Conservation (phyloP, 2,888 invertebrate species). For the Alloplasta piceator region DNA sequence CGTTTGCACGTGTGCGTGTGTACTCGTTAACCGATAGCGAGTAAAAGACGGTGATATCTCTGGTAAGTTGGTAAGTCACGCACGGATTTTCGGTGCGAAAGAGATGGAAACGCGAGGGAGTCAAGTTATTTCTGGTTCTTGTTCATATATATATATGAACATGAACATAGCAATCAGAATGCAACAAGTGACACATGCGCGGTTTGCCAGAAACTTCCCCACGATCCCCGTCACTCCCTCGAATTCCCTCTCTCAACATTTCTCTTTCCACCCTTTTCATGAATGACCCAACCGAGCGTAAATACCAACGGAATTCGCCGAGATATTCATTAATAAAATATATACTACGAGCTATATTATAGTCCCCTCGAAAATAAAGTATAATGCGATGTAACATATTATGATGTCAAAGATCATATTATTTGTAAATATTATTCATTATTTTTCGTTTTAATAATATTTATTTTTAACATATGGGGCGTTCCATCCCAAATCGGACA, state of each 20-base stretch:
- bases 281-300: conserved; percentile 44
- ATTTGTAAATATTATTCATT: too few species aligned
- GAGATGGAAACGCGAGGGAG: conserved; percentile 58
- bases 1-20: conserved; percentile 56
- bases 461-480: too few species aligned
- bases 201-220: conserved; percentile 36
- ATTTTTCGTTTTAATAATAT: too few species aligned
- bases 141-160: background rate
- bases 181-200: conserved; percentile 79
- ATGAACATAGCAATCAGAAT: conserved; percentile 76
- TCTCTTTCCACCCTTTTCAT: conserved; percentile 26
- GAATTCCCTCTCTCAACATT: background rate
- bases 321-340: conserved; percentile 45
- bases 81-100: conserved; percentile 47
- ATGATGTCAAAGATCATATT: too few species aligned
- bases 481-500: too few species aligned
- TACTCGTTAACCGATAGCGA: conserved; percentile 57
- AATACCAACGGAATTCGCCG: conserved; percentile 41
- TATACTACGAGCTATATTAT: background rate
- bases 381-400: too few species aligned
- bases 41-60: conserved; percentile 47
- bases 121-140: conserved; percentile 76
- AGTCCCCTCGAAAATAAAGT: too few species aligned
- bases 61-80: conserved; percentile 30
- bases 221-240: conserved; percentile 1